phyloP scores from a whole-genome alignment of 2,888 invertebrate genomes.

The Myopa testacea region DNA sequence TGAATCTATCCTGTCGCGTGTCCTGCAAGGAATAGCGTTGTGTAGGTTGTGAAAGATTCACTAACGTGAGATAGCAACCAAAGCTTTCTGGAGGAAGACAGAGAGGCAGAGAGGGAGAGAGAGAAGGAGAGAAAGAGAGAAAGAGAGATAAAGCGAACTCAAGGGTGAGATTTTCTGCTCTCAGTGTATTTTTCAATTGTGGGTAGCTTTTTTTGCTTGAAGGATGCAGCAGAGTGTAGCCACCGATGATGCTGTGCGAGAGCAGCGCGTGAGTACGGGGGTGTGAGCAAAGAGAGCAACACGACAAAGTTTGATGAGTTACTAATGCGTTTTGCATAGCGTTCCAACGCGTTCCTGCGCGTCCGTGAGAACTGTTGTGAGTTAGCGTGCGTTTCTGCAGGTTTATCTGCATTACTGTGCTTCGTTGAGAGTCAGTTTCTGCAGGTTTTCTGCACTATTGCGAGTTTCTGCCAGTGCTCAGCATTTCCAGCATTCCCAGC shows the following conservation, averaged over 20 bases:
- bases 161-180: not conserved
- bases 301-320: not conserved
- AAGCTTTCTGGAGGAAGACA: constrained; percentile 9
- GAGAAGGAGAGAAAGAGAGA: not conserved
- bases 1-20: constrained; percentile 44
- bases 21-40: constrained; percentile 1
- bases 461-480: not conserved
- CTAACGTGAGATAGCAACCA: not conserved
- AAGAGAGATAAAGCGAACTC: not conserved
- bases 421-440: too few relatives aligned
- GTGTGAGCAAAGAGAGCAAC: not conserved
- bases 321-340: not conserved
- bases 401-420: not conserved
- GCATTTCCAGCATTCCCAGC: too few relatives aligned
- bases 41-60: not conserved
- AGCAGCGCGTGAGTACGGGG: not conserved
- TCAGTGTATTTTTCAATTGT: not conserved
- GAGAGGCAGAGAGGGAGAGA: not conserved
- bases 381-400: not conserved
- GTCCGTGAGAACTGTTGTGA: too few relatives aligned
- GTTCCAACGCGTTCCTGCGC: too few relatives aligned
- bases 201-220: not conserved
- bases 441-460: not conserved
- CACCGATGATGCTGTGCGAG: not conserved
- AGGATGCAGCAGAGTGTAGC: not conserved